Base-by-base conservation (phyloP, 2,797 vertebrate genomes). In the Spinus olivaceus region DNA sequence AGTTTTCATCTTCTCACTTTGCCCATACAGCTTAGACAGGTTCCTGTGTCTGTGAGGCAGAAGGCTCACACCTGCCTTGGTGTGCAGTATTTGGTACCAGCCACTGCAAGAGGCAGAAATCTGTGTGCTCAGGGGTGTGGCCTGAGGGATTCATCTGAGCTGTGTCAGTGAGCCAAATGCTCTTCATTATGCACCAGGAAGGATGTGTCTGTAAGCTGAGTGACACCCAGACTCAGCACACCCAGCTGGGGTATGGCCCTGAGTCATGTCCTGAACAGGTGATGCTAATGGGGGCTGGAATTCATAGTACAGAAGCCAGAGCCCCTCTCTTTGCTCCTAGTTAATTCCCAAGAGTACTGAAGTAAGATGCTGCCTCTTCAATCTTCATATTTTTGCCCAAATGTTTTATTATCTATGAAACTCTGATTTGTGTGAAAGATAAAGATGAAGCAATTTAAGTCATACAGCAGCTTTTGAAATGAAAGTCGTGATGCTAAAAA, bases 91-190 rank as follows among this genome's bases (percentile, higher is more conserved):
- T 73, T 57, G 44, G 28, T 23, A 54, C 11, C 24, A 51, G 51
- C 17, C 59, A 20, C 30, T 30, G 42, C n/a, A 41, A 69, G 61
- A 51, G 28, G 44, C 35, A 66, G 47, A 24, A 20, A 39, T 12
- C 23, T n/a, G 2, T 24, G 24, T 21, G 35, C 6, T 2, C 5
- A 4, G 32, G 54, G 12, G 7, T 1, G 0, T n/a, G 41, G 33
- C 49, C 30, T 59, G 57, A 41, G 30, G 6, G 15, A 53, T 50
- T 59, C 18, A 59, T 17, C 25, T 0, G 0, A 66, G 33, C 17
- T 37, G 46, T 15, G 2, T 19, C 60, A 63, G 8, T 24, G 59
- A 86, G 42, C 8, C 8, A 12, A 41, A 8, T 47, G 76, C 20
- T 69, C 23, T 61, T 25, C 21, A 25, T 59, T 6, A 33, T 6